These are phyloP conservation scores for Pygoscelis adeliae DNA, from an alignment of 2,113 vertebrate species.

Conservation along the genomic window DNA sequence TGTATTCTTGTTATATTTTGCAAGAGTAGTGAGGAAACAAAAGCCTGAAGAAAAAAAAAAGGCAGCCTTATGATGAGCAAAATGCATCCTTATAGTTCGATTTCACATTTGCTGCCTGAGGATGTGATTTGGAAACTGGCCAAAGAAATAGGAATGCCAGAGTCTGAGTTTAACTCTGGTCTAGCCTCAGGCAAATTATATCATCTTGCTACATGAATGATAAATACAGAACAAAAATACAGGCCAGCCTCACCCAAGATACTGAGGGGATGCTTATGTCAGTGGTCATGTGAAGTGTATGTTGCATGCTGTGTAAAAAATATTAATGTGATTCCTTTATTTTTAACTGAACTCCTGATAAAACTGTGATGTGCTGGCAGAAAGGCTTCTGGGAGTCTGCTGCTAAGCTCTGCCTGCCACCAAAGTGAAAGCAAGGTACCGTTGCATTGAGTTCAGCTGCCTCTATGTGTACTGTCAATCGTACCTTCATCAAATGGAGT, in stretches of 20 bases:
- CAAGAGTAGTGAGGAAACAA: rapidly evolving
- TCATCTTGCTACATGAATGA: background rate
- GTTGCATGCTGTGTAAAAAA: background rate
- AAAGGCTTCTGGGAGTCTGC: background rate
- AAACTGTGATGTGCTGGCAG: background rate
- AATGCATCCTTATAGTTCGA: background rate
- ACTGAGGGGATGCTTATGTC: background rate
- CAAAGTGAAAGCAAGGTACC: background rate
- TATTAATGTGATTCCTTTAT: background rate
- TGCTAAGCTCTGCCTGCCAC: background rate
- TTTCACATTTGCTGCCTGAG: background rate
- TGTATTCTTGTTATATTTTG: background rate
- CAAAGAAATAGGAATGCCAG: background rate
- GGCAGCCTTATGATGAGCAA: background rate
- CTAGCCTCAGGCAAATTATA: background rate
- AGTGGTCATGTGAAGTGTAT: background rate
- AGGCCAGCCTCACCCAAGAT: background rate
- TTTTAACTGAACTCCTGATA: background rate
- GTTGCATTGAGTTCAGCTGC: background rate
- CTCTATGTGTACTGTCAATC: background rate
- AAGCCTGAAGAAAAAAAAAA: background rate
- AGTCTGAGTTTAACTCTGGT: background rate
- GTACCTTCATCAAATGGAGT: background rate
- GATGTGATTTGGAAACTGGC: background rate
- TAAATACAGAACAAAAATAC: background rate